A percentile compares a stretch with the other conserved stretches of the same genome.
These are phyloP conservation scores for Theristicus caerulescens DNA, from an alignment of 2,113 vertebrate genomes.

Conservation along the genomic window DNA sequence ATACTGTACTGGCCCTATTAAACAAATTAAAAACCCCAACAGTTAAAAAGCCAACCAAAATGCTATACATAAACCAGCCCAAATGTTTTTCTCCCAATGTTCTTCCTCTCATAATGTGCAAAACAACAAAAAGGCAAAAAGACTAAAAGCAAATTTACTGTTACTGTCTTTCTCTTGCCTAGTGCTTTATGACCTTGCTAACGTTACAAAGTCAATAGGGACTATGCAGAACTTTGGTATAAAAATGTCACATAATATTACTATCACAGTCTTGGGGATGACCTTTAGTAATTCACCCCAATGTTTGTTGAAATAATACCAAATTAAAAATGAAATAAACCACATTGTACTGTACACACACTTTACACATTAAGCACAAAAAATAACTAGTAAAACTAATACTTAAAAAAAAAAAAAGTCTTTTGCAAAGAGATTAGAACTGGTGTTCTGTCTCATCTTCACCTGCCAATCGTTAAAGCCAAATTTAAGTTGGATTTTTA, in stretches of 20 bases:
- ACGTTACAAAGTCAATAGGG: constrained; percentile 75
- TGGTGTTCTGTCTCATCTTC: constrained; percentile 77
- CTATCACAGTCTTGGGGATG: constrained; percentile 72
- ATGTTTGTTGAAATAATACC: constrained; percentile 75
- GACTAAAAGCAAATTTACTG: constrained; percentile 78
- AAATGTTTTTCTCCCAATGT: constrained; percentile 70
- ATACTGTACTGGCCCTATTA: constrained; percentile 70
- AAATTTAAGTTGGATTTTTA: constrained; percentile 77
- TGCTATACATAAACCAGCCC: constrained; percentile 55
- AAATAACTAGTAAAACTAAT: constrained; percentile 77
- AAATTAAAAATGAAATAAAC: constrained; percentile 77
- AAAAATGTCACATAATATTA: constrained; percentile 78
- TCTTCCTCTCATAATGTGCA: constrained; percentile 88
- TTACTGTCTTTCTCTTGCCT: constrained; percentile 77
- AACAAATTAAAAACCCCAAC: constrained; percentile 68
- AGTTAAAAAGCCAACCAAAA: constrained; percentile 70
- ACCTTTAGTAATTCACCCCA: constrained; percentile 73
- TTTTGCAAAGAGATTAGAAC: constrained; percentile 79
- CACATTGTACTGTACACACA: constrained; percentile 78
- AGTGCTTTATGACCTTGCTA: constrained; percentile 81
- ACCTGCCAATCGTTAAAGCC: constrained; percentile 77
- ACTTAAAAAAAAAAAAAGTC: constrained; percentile 75
- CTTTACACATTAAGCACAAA: constrained; percentile 78
- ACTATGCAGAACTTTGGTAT: constrained; percentile 90
- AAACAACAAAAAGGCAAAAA: constrained; percentile 90